Conservation (phyloP, 2,797 vertebrate genomes). For the Cryptoprocta ferox region DNA sequence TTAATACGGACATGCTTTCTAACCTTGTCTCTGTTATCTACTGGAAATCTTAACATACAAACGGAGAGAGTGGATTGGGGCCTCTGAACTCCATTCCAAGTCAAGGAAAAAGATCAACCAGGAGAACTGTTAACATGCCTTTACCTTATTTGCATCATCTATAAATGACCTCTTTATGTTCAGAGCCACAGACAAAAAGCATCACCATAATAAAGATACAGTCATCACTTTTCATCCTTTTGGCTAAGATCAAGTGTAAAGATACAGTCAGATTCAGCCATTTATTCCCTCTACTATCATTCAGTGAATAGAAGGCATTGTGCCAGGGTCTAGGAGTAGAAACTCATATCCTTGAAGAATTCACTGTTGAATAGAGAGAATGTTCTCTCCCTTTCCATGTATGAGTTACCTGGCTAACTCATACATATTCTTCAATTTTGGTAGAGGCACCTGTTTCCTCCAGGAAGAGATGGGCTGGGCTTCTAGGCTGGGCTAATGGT, state of each 20-base stretch:
- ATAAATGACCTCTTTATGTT: neutral
- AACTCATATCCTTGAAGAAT: neutral
- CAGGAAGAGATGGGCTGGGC: neutral
- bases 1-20: conserved; percentile 16
- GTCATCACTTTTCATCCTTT: too few relatives aligned
- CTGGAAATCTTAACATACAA: conserved; percentile 5
- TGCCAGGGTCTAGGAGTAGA: neutral
- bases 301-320: neutral
- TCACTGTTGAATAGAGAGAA: neutral
- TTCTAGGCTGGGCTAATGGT: neutral
- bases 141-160: neutral
- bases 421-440: neutral
- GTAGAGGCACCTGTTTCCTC: neutral
- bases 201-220: neutral
- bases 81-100: neutral
- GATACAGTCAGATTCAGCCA: neutral
- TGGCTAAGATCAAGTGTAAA: neutral
- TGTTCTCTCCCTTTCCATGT: neutral
- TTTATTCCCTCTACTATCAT: neutral
- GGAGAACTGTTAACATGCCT: neutral
- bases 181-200: neutral
- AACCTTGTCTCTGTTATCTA: neutral
- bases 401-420: neutral
- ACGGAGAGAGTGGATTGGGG: neutral
- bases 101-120: neutral